Percentiles rank a stretch among this genome's conserved stretches.
phyloP scores from a whole-genome alignment of 1,140 invertebrate genomes.

The Rhopalosiphum maidis region DNA sequence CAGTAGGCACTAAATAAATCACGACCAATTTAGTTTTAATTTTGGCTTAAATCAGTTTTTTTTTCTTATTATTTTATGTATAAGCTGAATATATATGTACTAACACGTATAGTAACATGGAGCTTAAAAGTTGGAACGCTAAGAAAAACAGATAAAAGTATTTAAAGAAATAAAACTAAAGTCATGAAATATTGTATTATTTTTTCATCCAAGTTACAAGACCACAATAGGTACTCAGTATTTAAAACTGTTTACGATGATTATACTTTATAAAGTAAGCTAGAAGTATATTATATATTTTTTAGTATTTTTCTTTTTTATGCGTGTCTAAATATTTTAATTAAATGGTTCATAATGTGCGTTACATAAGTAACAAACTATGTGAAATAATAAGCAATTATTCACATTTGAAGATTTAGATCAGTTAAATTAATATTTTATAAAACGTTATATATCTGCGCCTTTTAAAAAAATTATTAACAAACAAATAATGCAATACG shows the following conservation, averaged over 20 bases:
- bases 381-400: neutral
- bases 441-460: neutral
- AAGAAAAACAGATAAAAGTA: neutral
- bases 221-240: neutral
- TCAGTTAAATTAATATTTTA: neutral
- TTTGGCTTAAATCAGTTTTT: neutral
- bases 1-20: neutral
- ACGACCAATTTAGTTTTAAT: neutral
- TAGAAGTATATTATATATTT: neutral
- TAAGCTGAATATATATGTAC: neutral
- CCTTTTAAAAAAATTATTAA: neutral
- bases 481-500: neutral
- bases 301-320: neutral
- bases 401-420: neutral
- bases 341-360: neutral
- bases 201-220: neutral
- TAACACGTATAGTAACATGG: neutral
- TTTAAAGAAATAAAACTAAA: neutral
- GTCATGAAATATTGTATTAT: neutral
- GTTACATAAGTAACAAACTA: neutral
- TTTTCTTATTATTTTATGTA: too few relatives aligned
- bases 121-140: neutral
- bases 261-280: neutral
- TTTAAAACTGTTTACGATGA: neutral
- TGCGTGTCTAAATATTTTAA: neutral